phyloP scores from a whole-genome alignment of 1,140 invertebrate species.

The Pomacea maculata region DNA sequence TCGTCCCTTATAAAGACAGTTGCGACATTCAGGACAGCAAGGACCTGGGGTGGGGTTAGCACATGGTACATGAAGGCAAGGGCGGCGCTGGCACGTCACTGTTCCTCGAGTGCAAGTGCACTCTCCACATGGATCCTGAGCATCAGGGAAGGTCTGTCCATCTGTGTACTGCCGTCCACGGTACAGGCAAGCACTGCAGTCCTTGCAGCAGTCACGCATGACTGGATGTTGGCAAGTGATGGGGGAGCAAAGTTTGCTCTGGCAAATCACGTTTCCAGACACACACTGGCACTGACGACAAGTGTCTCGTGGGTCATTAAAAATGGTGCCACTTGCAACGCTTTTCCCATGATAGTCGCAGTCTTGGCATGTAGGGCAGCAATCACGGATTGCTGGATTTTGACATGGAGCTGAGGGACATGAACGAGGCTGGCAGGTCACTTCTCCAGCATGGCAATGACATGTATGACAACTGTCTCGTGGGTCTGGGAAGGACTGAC shows the following conservation, averaged over 20 bases:
- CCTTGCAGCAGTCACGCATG: conserved; percentile 44
- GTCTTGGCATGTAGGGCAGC: conserved; percentile 53
- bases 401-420: conserved; percentile 46
- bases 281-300: conserved; percentile 40
- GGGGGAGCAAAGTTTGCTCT: conserved; percentile 23
- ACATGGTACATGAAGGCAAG: conserved; percentile 44
- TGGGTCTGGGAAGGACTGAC: conserved; percentile 48
- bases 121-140: conserved; percentile 36
- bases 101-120: conserved; percentile 43
- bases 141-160: conserved; percentile 28
- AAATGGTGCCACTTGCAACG: conserved; percentile 10
- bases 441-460: conserved; percentile 47
- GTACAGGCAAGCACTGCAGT: conserved; percentile 49
- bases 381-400: conserved; percentile 42
- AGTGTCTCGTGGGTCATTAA: conserved; percentile 29
- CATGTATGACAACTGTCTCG: conserved; percentile 46
- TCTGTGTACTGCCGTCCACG: conserved; percentile 32
- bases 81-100: conserved; percentile 30
- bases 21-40: conserved; percentile 51
- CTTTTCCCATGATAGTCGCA: conserved; percentile 42
- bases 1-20: conserved; percentile 37
- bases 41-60: conserved; percentile 42
- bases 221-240: conserved; percentile 42
- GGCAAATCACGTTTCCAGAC: conserved; percentile 36
- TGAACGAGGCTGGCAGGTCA: conserved; percentile 39